Conservation (phyloP, 2,113 vertebrate species). For the Prionailurus viverrinus region DNA sequence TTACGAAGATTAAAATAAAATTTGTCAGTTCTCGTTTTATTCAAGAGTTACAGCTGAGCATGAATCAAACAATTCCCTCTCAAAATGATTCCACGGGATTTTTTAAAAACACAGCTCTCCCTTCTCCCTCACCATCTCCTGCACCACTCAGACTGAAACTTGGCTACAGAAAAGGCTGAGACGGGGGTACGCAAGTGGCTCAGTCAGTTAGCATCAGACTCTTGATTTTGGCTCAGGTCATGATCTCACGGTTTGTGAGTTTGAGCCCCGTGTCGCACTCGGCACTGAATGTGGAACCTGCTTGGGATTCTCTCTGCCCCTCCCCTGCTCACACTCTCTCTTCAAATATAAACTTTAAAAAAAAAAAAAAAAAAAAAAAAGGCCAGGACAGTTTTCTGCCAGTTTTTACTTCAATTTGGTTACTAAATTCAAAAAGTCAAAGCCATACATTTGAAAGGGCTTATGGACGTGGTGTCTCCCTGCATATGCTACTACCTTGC, state of each 20-base stretch:
- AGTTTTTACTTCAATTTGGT: slow-evolving; percentile 4
- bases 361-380: background rate
- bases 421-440: background rate
- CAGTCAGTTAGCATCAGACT: too few relatives aligned
- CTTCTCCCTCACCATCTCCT: background rate
- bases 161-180: background rate
- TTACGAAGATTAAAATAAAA: background rate
- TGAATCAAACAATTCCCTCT: background rate
- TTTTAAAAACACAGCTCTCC: background rate
- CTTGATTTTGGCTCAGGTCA: too few relatives aligned
- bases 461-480: background rate
- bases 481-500: background rate
- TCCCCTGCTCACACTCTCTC: too few relatives aligned
- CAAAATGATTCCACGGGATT: background rate
- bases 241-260: too few relatives aligned
- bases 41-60: background rate
- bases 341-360: too few relatives aligned
- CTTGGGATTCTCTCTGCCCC: too few relatives aligned
- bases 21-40: background rate
- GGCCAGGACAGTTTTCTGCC: background rate
- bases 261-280: too few relatives aligned
- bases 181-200: too few relatives aligned
- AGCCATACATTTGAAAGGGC: background rate
- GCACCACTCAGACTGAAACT: background rate
- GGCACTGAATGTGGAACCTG: too few relatives aligned